These are phyloP conservation scores for Trachops cirrhosus DNA, from an alignment of 2,797 vertebrate species.

Conservation along the genomic window DNA sequence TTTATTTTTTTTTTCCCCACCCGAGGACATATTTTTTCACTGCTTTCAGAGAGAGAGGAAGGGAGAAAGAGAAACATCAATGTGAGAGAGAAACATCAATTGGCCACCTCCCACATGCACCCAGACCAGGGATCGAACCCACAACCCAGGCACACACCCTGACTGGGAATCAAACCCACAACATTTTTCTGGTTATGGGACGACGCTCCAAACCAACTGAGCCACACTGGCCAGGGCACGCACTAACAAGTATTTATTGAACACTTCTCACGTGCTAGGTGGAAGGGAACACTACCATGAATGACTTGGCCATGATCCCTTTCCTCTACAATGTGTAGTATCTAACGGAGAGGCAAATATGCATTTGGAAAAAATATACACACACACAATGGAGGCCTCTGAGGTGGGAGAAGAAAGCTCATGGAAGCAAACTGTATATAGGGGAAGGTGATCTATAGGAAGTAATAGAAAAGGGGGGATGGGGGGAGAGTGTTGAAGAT, in stretches of 20 bases:
- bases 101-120: background rate
- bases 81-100: too few species aligned
- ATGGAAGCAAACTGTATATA: background rate
- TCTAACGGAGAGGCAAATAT: background rate
- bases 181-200: background rate
- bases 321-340: background rate
- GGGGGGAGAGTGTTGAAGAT: background rate
- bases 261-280: background rate
- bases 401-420: background rate
- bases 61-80: too few species aligned
- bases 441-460: background rate
- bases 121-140: background rate
- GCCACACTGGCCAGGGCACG: background rate
- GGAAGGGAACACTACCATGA: constrained; percentile 10
- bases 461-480: background rate
- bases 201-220: background rate
- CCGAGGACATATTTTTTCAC: background rate
- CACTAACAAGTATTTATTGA: constrained; percentile 13
- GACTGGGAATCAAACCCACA: background rate
- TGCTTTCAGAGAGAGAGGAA: background rate
- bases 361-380: background rate
- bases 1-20: background rate
- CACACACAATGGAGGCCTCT: background rate
- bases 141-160: too few species aligned
- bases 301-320: background rate